Evolutionary conservation across 2,888 invertebrate genomes (phyloP).

Genomic region (Lamellibrachia satsuma): DNA sequence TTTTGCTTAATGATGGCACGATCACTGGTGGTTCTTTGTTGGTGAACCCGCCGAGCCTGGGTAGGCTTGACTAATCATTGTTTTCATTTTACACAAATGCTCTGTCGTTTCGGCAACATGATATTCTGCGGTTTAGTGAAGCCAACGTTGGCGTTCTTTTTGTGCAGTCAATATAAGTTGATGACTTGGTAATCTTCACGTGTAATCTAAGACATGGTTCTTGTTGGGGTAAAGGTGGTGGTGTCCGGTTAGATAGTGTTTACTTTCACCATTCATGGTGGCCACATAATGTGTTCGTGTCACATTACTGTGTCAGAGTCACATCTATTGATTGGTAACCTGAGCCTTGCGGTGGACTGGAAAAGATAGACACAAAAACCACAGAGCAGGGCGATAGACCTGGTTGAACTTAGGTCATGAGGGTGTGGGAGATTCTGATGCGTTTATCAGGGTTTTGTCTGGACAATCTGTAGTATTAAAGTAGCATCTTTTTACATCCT

Average conservation of each 20-base stretch:
- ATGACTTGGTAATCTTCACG: not conserved
- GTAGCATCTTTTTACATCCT: not conserved
- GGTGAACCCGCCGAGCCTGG: not conserved
- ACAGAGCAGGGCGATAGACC: not conserved
- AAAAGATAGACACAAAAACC: not conserved
- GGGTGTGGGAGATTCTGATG: not conserved
- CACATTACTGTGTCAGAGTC: not conserved
- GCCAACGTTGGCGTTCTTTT: not conserved
- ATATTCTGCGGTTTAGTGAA: not conserved
- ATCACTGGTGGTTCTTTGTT: not conserved
- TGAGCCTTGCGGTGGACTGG: not conserved
- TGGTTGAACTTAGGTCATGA: not conserved
- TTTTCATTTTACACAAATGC: not conserved
- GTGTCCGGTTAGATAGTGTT: not conserved
- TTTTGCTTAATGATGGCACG: not conserved
- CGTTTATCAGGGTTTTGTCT: not conserved
- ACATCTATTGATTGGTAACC: not conserved
- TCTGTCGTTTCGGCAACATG: not conserved
- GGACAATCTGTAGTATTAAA: not conserved
- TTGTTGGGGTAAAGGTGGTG: not conserved
- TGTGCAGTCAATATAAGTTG: not conserved
- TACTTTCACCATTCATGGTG: not conserved
- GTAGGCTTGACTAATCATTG: not conserved
- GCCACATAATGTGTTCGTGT: not conserved
- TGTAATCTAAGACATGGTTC: conserved; percentile 17